phyloP scores from a whole-genome alignment of 35 echinoderm and acorn worm genomes.

The Amphiura filiformis region DNA sequence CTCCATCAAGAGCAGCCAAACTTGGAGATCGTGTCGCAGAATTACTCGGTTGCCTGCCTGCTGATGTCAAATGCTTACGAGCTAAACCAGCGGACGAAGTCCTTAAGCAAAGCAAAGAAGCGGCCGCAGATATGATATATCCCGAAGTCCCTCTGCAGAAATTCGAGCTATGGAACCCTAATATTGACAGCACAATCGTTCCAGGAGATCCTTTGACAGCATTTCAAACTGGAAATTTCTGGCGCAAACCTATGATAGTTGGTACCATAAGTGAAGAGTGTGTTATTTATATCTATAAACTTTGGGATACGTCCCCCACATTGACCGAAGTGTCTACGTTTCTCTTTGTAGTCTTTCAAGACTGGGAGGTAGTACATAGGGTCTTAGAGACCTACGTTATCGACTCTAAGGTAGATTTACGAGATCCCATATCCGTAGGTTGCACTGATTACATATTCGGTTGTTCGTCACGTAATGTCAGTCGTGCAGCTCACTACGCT shows the following conservation, averaged over 20 bases:
- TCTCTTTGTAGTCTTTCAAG: background rate
- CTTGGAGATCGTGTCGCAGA: slow-evolving; percentile 13
- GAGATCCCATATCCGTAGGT: background rate
- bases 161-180: background rate
- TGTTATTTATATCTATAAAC: slow-evolving; percentile 22
- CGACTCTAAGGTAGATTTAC: background rate
- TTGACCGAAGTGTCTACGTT: background rate
- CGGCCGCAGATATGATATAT: background rate
- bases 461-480: background rate
- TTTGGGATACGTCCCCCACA: slow-evolving; percentile 1
- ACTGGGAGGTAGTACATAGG: background rate
- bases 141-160: background rate
- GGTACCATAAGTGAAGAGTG: slow-evolving; percentile 36
- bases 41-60: background rate
- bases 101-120: background rate
- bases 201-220: slow-evolving; percentile 2
- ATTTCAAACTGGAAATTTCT: slow-evolving; percentile 26
- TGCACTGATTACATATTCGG: background rate
- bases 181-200: background rate
- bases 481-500: background rate
- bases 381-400: background rate
- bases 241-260: slow-evolving; percentile 40
- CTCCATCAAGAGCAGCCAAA: background rate
- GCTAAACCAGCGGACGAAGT: background rate
- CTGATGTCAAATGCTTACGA: background rate